Evolutionary conservation across 2,888 invertebrate genomes (phyloP), one percentile per base, ranked within the genome.

Genomic region (Sesamia inferens): DNA sequence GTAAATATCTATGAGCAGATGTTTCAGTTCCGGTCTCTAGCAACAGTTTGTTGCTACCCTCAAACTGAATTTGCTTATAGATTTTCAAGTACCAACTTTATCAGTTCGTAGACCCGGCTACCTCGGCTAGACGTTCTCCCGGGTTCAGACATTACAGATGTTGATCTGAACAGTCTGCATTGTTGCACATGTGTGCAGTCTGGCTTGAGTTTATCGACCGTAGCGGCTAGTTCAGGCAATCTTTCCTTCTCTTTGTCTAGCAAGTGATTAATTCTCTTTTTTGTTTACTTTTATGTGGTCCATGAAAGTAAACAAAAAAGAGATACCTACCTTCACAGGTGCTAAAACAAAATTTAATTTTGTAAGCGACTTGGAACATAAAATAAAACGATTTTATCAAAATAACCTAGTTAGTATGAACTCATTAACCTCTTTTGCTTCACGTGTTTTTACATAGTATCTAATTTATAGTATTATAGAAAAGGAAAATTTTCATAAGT

Each of bases 201-300:
- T 89, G 90, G 85, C 89, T 90, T 87, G 90, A 88, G 93, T 93
- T 94, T 95, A 95, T 94, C 93, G 95, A 96, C 94, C 95, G 94
- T 91, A 89, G 79, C 87, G 91, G 92, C 91, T 78, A 66, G 89
- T 90, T 90, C 84, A 84, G 84, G 87, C 84, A 82, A 85, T 85
- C 84, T 85, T 85, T 81, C 78, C 85, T 87, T 57, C 54, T 58
- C 31, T 74, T 74, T 62, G 72, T 74, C 59, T 74, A 48, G 58
- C 16, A 62, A 74, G n/a, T 73, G 24, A 75, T 74, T 74, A 72
- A 72, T 73, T 67, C 24, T 58, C 13, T 63, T 63, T 61, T 75
- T 66, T 22, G 42, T 67, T 59, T 59, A 24, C 14, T 67, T 48
- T 44, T 51, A 39, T 22, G 16, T 19, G 8, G 47, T 65, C 55